These are phyloP conservation scores for Tetramorium simillimum DNA, from an alignment of 1,140 invertebrate species.

Conservation along the genomic window DNA sequence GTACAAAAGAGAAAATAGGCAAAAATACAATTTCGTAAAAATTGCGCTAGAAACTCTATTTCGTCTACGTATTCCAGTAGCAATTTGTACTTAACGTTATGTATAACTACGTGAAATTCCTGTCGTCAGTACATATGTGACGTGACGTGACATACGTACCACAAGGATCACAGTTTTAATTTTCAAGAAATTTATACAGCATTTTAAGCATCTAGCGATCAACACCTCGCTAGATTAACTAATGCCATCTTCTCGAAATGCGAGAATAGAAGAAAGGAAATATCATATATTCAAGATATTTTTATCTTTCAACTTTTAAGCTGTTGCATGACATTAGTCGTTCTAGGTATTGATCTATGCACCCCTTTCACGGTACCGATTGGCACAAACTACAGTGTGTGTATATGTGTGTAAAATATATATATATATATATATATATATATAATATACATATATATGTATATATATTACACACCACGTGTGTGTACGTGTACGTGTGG, in stretches of 20 bases:
- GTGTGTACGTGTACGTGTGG: not conserved
- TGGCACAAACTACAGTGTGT: slow-evolving; percentile 19
- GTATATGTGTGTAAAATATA: no score
- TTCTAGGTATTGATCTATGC: slow-evolving; percentile 24
- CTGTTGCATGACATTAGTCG: not conserved
- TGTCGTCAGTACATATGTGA: slow-evolving; percentile 53
- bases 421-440: not conserved
- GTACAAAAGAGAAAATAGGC: slow-evolving; percentile 26
- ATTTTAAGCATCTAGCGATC: slow-evolving; percentile 6
- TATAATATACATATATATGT: not conserved
- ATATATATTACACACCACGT: not conserved
- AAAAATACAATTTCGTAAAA: slow-evolving; percentile 50
- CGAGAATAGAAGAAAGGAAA: slow-evolving; percentile 13
- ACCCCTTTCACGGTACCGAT: not conserved
- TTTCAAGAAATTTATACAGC: slow-evolving; percentile 48
- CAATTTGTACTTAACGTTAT: slow-evolving; percentile 60
- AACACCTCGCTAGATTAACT: not conserved
- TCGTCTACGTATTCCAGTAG: slow-evolving; percentile 33
- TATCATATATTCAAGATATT: slow-evolving; percentile 12
- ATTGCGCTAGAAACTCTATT: slow-evolving; percentile 59
- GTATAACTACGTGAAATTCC: slow-evolving; percentile 53
- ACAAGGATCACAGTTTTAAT: slow-evolving; percentile 68
- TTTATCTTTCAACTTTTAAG: not conserved
- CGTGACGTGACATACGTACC: not conserved
- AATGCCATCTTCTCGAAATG: not conserved